Conservation (phyloP, 1,140 invertebrate genomes). For the Drosophila azteca region DNA sequence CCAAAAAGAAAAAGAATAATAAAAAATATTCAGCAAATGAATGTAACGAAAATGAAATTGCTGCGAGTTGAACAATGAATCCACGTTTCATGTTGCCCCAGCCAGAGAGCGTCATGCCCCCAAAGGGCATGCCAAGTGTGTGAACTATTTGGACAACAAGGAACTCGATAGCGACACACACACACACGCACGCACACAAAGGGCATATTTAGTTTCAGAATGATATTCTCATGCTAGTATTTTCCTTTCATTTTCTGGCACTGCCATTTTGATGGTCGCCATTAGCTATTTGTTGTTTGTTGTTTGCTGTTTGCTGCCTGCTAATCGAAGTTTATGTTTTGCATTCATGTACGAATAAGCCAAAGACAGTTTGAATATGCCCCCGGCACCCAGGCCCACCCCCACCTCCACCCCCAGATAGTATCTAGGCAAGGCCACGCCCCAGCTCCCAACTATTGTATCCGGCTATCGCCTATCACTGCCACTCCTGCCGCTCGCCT, state of each 20-base stretch:
- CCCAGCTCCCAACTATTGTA: background rate
- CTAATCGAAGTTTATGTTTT: slow-evolving; percentile 64
- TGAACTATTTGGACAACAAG: slow-evolving; percentile 73
- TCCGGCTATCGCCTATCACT: slow-evolving; percentile 11
- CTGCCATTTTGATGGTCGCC: slow-evolving; percentile 31
- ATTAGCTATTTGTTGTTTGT: slow-evolving; percentile 40
- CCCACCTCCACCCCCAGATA: too few relatives aligned
- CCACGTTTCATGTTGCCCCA: slow-evolving; percentile 40
- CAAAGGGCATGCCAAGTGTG: slow-evolving; percentile 47
- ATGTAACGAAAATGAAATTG: slow-evolving; percentile 50
- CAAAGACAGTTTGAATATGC: too few relatives aligned
- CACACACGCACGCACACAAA: slow-evolving; percentile 26
- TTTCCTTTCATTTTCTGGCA: slow-evolving; percentile 15
- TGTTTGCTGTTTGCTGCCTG: slow-evolving; percentile 7
- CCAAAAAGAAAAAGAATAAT: slow-evolving; percentile 47
- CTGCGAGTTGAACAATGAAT: slow-evolving; percentile 60
- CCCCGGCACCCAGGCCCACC: too few relatives aligned
- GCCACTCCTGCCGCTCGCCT: background rate
- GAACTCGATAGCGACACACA: slow-evolving; percentile 62
- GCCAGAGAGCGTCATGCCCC: background rate
- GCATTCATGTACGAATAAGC: slow-evolving; percentile 40
- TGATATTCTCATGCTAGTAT: too few relatives aligned
- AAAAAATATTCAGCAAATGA: slow-evolving; percentile 39
- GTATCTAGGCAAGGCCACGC: background rate
- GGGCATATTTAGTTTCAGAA: slow-evolving; percentile 31